Conservation (phyloP, 2,797 vertebrate species). For the Pipistrellus kuhlii region DNA sequence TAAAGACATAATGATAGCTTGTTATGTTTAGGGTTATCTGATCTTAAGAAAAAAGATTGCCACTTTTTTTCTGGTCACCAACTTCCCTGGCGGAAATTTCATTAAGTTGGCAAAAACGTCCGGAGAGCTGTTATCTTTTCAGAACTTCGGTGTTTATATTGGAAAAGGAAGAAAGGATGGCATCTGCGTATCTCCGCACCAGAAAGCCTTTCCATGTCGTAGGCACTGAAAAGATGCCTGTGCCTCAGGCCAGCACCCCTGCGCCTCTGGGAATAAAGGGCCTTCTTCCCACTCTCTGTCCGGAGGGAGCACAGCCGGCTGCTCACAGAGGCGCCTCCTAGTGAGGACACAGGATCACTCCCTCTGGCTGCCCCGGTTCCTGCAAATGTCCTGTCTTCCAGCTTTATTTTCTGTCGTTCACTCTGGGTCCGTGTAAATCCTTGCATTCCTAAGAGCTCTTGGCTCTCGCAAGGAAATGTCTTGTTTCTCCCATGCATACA, state of each 20-base stretch:
- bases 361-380: slow-evolving; percentile 57
- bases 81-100: not conserved
- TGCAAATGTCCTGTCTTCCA: slow-evolving; percentile 65
- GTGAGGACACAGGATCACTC: not conserved
- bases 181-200: not conserved
- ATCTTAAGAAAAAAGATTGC: not conserved
- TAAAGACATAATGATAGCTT: not conserved
- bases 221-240: not conserved
- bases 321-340: not conserved
- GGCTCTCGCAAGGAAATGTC: slow-evolving; percentile 53
- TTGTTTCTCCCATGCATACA: not conserved
- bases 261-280: not conserved
- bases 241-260: not conserved
- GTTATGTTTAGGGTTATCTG: not conserved
- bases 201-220: not conserved
- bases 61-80: not conserved
- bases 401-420: slow-evolving; percentile 69
- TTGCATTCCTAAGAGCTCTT: slow-evolving; percentile 66
- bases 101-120: not conserved
- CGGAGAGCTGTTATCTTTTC: not conserved
- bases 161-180: not conserved
- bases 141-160: not conserved
- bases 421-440: slow-evolving; percentile 64
- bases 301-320: not conserved
- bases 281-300: not conserved